Conservation (phyloP, 2,797 vertebrate species). For the Crotalus adamanteus region DNA sequence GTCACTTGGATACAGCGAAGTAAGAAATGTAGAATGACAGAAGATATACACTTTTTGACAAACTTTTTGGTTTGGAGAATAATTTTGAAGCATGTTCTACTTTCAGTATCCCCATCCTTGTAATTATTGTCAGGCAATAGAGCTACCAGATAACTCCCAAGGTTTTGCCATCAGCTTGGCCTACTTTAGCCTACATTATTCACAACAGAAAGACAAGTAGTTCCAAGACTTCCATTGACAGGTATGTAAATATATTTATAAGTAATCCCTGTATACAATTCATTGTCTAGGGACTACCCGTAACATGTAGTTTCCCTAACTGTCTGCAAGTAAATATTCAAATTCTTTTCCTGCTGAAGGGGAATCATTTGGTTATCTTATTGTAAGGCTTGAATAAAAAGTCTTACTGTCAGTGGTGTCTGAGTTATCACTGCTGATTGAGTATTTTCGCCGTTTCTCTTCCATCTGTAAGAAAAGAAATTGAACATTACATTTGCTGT, state of each 20-base stretch:
- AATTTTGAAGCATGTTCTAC: not conserved
- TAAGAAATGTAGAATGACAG: not conserved
- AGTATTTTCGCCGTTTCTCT: conserved; percentile 97
- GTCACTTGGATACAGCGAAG: not conserved
- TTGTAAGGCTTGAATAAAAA: conserved; percentile 59
- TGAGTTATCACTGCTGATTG: conserved; percentile 97
- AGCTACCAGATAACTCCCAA: not conserved
- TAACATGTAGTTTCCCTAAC: conserved; percentile 38
- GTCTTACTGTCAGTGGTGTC: conserved; percentile 97
- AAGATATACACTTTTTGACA: not conserved
- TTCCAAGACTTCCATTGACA: conserved; percentile 30
- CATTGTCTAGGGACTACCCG: conserved; percentile 31
- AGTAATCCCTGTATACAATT: conserved; percentile 25
- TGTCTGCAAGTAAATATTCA: conserved; percentile 49
- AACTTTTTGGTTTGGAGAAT: not conserved
- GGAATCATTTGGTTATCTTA: conserved; percentile 53
- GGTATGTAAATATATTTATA: conserved; percentile 26
- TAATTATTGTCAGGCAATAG: not conserved
- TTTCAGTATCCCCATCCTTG: not conserved
- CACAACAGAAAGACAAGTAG: conserved; percentile 16
- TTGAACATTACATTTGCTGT: conserved; percentile 37
- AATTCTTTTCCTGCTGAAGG: conserved; percentile 52
- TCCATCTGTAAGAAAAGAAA: conserved; percentile 87
- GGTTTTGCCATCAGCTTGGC: conserved; percentile 32
- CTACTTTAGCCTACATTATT: conserved; percentile 19